Evolutionary conservation across 2,888 invertebrate genomes (phyloP).

Genomic region (Atherix ibis): DNA sequence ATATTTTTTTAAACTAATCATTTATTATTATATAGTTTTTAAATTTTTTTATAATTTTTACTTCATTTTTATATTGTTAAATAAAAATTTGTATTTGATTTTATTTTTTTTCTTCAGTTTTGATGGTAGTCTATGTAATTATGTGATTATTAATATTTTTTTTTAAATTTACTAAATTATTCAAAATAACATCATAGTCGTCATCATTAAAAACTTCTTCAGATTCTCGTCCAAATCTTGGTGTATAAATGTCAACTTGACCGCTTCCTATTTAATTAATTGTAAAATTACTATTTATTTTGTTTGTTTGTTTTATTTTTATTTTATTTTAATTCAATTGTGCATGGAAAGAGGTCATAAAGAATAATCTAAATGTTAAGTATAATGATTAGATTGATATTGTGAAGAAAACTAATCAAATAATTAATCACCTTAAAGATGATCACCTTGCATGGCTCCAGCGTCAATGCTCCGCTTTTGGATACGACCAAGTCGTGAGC

Average conservation of each 20-base stretch:
- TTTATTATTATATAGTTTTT: too few species aligned
- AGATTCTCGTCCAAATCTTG: slow-evolving; percentile 24
- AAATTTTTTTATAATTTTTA: too few species aligned
- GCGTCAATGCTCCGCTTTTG: slow-evolving; percentile 22
- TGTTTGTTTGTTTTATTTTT: too few species aligned
- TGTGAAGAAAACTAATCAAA: too few species aligned
- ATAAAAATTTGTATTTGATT: slow-evolving; percentile 4
- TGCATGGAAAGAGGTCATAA: too few species aligned
- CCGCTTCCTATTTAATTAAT: slow-evolving; percentile 3
- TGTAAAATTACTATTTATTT: too few species aligned
- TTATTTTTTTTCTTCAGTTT: neutral
- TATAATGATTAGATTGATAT: too few species aligned
- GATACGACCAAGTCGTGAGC: slow-evolving; percentile 44
- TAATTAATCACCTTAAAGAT: slow-evolving; percentile 13
- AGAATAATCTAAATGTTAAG: too few species aligned
- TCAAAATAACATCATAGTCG: slow-evolving; percentile 7
- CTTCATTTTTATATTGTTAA: too few species aligned
- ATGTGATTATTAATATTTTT: slow-evolving; percentile 1
- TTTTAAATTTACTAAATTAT: slow-evolving; percentile 2
- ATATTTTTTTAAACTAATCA: too few species aligned
- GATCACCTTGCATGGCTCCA: slow-evolving; percentile 12
- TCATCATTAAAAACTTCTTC: slow-evolving; percentile 18
- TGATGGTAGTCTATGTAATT: slow-evolving; percentile 1
- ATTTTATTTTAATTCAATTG: too few species aligned
- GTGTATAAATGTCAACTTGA: slow-evolving; percentile 13